These are phyloP conservation scores for Ormyrus labotus DNA, from an alignment of 2,888 invertebrate species.

Conservation along the genomic window DNA sequence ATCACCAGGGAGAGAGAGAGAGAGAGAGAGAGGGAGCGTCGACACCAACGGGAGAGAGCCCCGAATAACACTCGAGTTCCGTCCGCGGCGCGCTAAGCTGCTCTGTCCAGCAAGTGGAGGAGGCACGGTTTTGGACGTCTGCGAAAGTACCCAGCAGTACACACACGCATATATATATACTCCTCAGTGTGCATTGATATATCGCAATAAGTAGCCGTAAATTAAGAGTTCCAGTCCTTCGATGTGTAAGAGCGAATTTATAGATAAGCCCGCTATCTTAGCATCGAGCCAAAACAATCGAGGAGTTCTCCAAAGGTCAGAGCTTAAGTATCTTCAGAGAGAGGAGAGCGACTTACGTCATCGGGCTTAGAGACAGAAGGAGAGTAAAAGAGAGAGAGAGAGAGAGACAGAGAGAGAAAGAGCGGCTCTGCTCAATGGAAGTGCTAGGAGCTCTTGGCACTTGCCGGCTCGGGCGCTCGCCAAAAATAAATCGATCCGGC, in stretches of 20 bases:
- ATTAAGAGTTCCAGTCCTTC: too few species aligned
- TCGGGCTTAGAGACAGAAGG: background rate
- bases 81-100: background rate
- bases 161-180: background rate
- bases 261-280: too few species aligned
- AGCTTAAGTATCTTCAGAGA: too few species aligned
- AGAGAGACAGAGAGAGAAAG: background rate
- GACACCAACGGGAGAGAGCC: background rate
- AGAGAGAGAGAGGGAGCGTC: background rate
- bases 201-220: too few species aligned
- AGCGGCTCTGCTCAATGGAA: background rate
- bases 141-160: background rate
- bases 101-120: background rate
- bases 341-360: too few species aligned
- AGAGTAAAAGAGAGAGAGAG: background rate
- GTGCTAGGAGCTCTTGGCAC: background rate
- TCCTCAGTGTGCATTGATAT: too few species aligned
- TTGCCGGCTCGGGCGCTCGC: too few species aligned
- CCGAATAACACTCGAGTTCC: background rate
- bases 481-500: too few species aligned
- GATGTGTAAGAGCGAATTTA: too few species aligned
- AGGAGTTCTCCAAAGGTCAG: too few species aligned
- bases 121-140: background rate
- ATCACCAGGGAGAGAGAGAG: background rate
- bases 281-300: too few species aligned